Percentiles rank a stretch among this genome's conserved stretches.
phyloP scores from a whole-genome alignment of 2,797 vertebrate species.

The Menidia menidia region DNA sequence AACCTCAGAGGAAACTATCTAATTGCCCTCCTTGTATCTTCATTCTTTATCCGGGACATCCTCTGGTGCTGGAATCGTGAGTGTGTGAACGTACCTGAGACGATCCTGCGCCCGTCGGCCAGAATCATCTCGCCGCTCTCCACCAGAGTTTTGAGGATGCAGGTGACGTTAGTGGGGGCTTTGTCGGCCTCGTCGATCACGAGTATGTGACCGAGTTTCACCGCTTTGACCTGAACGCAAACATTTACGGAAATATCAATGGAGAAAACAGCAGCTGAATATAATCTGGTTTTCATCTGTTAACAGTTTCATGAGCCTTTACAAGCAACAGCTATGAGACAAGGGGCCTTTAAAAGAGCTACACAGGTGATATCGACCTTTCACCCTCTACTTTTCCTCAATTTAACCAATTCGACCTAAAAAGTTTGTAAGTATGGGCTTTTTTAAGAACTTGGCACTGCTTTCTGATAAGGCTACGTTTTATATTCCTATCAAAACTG shows the following conservation, averaged over 20 bases:
- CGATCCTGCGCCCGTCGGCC: slow-evolving; percentile 92
- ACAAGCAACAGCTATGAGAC: too few relatives aligned
- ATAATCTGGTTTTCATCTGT: too few relatives aligned
- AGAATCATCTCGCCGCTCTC: slow-evolving; percentile 98
- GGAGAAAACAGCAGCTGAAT: too few relatives aligned
- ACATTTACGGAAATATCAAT: neutral
- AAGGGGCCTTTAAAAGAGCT: too few relatives aligned
- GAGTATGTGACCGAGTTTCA: slow-evolving; percentile 91
- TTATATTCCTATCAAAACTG: too few relatives aligned
- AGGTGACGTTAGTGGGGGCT: slow-evolving; percentile 97
- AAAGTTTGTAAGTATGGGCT: too few relatives aligned
- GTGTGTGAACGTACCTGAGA: slow-evolving; percentile 83
- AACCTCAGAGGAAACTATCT: slow-evolving; percentile 1
- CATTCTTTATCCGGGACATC: slow-evolving; percentile 34
- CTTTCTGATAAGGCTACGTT: too few relatives aligned
- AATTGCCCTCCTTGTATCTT: slow-evolving; percentile 9
- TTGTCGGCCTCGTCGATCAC: slow-evolving; percentile 98
- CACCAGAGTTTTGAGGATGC: slow-evolving; percentile 96
- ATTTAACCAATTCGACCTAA: too few relatives aligned
- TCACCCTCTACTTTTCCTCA: too few relatives aligned
- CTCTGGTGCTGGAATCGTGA: slow-evolving; percentile 20
- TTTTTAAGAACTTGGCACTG: too few relatives aligned
- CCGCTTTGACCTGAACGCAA: slow-evolving; percentile 90
- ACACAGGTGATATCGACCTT: too few relatives aligned
- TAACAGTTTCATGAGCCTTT: too few relatives aligned